Evolutionary conservation across 37 sponge, comb jelly and placozoan genomes (phyloP).

Genomic region (Chondrilla cf. caribensis): DNA sequence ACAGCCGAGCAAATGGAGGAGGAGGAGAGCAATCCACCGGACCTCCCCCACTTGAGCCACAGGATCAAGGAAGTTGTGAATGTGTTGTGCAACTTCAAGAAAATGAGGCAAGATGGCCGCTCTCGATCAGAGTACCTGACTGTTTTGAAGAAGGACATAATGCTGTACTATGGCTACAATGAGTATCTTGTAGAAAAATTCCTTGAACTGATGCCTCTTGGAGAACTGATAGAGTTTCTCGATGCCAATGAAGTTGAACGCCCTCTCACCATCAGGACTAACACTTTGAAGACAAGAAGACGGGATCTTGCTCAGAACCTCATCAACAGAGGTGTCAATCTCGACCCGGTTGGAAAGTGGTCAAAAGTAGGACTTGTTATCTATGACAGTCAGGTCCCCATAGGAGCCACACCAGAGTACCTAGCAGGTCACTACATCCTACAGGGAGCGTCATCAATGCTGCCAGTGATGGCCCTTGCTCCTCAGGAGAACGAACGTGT

Average conservation of each 20-base stretch:
- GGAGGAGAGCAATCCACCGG: slow-evolving; percentile 39
- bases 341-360: slow-evolving; percentile 98
- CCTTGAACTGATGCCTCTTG: slow-evolving; percentile 67
- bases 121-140: slow-evolving; percentile 65
- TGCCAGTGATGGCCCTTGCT: slow-evolving; percentile 97
- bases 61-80: slow-evolving; percentile 68
- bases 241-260: slow-evolving; percentile 93
- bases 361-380: slow-evolving; percentile 97
- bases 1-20: slow-evolving; percentile 53
- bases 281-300: slow-evolving; percentile 89
- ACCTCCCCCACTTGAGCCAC: slow-evolving; percentile 43
- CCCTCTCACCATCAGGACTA: slow-evolving; percentile 95
- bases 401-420: slow-evolving; percentile 99
- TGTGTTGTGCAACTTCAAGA: slow-evolving; percentile 82
- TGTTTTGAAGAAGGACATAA: slow-evolving; percentile 69
- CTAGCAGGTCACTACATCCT: slow-evolving; percentile 98
- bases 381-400: slow-evolving; percentile 93
- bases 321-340: slow-evolving; percentile 93
- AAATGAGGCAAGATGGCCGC: slow-evolving; percentile 70
- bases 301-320: slow-evolving; percentile 94
- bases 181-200: slow-evolving; percentile 81
- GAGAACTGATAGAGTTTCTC: slow-evolving; percentile 81
- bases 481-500: slow-evolving; percentile 86
- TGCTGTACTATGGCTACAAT: slow-evolving; percentile 90
- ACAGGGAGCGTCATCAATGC: slow-evolving; percentile 95